phyloP scores from a whole-genome alignment of 2,888 invertebrate genomes.

The Tholera decimalis region DNA sequence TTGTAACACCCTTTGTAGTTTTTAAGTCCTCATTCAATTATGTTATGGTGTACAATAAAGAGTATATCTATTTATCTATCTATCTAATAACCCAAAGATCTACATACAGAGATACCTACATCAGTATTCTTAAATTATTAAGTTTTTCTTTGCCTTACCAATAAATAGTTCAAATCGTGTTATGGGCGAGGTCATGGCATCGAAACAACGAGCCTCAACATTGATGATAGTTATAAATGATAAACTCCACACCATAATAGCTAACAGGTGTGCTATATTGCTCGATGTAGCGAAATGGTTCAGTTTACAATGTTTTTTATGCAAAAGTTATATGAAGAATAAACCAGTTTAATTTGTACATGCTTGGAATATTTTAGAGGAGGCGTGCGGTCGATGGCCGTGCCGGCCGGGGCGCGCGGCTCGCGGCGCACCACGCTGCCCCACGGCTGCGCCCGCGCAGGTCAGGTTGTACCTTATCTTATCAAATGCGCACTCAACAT shows the following conservation, averaged over 20 bases:
- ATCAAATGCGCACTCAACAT: slow-evolving; percentile 56
- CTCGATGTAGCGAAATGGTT: slow-evolving; percentile 67
- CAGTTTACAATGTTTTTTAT: slow-evolving; percentile 82
- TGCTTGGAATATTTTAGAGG: slow-evolving; percentile 90
- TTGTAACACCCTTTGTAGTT: no score
- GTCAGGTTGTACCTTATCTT: slow-evolving; percentile 57
- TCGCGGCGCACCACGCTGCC: slow-evolving; percentile 56
- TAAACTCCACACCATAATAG: slow-evolving; percentile 26
- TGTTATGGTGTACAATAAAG: no score
- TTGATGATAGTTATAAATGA: slow-evolving; percentile 20
- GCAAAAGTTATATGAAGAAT: slow-evolving; percentile 85
- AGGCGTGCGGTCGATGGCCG: slow-evolving; percentile 89
- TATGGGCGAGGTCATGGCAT: slow-evolving; percentile 6
- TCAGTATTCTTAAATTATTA: background rate
- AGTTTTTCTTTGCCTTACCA: background rate
- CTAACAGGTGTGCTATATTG: slow-evolving; percentile 49
- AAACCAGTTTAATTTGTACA: slow-evolving; percentile 91
- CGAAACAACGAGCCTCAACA: slow-evolving; percentile 15
- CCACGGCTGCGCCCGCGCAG: slow-evolving; percentile 49
- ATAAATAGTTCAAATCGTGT: background rate
- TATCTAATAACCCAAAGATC: no score
- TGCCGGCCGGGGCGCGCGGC: slow-evolving; percentile 62
- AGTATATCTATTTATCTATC: no score
- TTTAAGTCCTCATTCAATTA: no score
- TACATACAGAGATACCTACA: no score